Evolutionary conservation across 2,113 vertebrate genomes (phyloP).

Genomic region (Planiliza haematocheilus): DNA sequence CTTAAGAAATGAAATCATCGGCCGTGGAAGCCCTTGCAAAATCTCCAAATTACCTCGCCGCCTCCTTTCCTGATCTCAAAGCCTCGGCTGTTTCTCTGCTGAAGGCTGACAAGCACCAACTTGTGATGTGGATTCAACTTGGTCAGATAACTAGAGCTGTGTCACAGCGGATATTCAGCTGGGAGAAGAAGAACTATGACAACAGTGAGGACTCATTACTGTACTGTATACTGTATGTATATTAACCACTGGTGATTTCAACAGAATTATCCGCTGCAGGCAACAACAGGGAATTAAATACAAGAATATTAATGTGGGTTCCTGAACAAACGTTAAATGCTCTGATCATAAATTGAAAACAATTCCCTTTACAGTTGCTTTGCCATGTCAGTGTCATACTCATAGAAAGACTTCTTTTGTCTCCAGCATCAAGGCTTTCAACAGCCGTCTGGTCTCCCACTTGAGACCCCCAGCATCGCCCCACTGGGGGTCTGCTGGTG

Average conservation of each 20-base stretch:
- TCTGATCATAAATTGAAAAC: neutral
- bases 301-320: neutral
- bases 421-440: constrained; percentile 1
- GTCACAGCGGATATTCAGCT: neutral
- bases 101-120: neutral
- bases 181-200: neutral
- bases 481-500: constrained; percentile 39
- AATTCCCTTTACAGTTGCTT: neutral
- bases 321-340: neutral
- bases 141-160: neutral
- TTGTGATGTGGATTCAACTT: neutral
- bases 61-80: neutral
- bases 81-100: neutral
- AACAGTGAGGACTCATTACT: neutral
- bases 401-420: constrained; percentile 7
- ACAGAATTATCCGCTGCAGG: neutral
- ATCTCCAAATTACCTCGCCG: constrained; percentile 6
- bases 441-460: constrained; percentile 11
- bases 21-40: constrained; percentile 19
- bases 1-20: constrained; percentile 29
- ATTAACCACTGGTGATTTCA: constrained; percentile 4
- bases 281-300: neutral
- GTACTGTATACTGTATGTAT: neutral
- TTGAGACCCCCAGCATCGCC: constrained; percentile 49
- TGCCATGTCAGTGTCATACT: neutral